These are phyloP conservation scores for Neosilurus hyrtlii DNA, from an alignment of 2,797 vertebrate genomes.

Conservation along the genomic window DNA sequence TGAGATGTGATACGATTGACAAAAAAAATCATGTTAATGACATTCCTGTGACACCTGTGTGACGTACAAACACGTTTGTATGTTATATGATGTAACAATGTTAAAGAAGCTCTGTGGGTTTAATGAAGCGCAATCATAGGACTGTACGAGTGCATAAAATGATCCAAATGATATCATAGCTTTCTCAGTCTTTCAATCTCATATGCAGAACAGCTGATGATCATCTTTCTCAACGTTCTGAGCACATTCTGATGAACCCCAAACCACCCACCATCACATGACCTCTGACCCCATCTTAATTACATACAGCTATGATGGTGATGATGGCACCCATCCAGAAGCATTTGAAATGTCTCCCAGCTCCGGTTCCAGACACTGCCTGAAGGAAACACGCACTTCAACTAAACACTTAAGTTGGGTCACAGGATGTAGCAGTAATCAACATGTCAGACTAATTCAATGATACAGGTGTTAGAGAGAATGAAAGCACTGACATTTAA, in stretches of 20 bases:
- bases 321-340: conserved; percentile 47
- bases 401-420: background rate
- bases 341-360: conserved; percentile 5
- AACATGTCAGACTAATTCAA: background rate
- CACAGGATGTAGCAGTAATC: conserved; percentile 10
- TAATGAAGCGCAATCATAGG: too few relatives aligned
- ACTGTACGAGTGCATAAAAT: too few relatives aligned
- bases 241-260: conserved; percentile 72
- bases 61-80: too few relatives aligned
- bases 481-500: background rate
- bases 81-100: too few relatives aligned
- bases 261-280: conserved; percentile 58
- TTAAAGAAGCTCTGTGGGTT: too few relatives aligned
- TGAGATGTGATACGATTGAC: too few relatives aligned
- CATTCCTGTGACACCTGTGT: too few relatives aligned
- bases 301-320: conserved; percentile 61
- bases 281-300: conserved; percentile 73
- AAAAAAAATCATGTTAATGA: too few relatives aligned
- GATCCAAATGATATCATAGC: too few relatives aligned
- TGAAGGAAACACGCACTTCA: conserved; percentile 15
- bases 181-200: conserved; percentile 19
- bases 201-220: conserved; percentile 22
- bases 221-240: conserved; percentile 42
- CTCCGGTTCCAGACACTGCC: conserved; percentile 22
- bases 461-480: background rate